phyloP scores from a whole-genome alignment of 2,113 vertebrate species.

The Dunckerocampus dactyliophorus region DNA sequence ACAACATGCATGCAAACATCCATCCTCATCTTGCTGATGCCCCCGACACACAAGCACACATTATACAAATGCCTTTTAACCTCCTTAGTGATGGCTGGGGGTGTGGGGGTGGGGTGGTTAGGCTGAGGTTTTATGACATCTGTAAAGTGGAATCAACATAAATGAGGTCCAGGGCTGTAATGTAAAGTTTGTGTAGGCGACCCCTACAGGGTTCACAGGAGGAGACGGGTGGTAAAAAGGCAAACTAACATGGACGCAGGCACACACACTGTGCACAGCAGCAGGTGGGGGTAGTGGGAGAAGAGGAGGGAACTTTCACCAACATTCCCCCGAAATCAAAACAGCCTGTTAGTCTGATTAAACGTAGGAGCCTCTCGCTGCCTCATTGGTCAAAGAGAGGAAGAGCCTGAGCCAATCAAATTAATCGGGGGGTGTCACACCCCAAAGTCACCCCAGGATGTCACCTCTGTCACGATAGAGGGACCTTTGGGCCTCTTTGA shows the following conservation, averaged over 20 bases:
- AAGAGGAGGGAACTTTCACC: conserved; percentile 11
- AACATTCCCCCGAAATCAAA: conserved; percentile 22
- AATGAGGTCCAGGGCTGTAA: neutral
- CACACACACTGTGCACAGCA: conserved; percentile 17
- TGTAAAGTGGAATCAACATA: neutral
- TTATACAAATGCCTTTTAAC: conserved; percentile 8
- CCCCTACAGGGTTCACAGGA: too few relatives aligned
- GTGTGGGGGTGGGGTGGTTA: neutral
- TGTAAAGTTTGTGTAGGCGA: conserved; percentile 15
- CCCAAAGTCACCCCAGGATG: conserved; percentile 23
- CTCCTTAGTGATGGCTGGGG: neutral
- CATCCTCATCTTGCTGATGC: conserved; percentile 10
- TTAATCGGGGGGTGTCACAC: conserved; percentile 21
- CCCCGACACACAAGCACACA: conserved; percentile 19
- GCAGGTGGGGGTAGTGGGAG: conserved; percentile 16
- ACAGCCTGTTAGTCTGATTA: conserved; percentile 23
- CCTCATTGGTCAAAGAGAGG: conserved; percentile 49
- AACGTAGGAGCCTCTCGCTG: conserved; percentile 9
- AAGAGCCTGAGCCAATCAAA: conserved; percentile 56
- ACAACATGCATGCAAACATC: conserved; percentile 7
- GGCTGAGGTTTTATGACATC: neutral
- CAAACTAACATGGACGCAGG: conserved; percentile 2
- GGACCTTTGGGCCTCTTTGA: conserved; percentile 3
- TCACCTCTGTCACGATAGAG: conserved; percentile 9
- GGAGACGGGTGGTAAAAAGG: neutral